phyloP scores from a whole-genome alignment of 2,797 vertebrate species.

The Phoebastria nigripes region DNA sequence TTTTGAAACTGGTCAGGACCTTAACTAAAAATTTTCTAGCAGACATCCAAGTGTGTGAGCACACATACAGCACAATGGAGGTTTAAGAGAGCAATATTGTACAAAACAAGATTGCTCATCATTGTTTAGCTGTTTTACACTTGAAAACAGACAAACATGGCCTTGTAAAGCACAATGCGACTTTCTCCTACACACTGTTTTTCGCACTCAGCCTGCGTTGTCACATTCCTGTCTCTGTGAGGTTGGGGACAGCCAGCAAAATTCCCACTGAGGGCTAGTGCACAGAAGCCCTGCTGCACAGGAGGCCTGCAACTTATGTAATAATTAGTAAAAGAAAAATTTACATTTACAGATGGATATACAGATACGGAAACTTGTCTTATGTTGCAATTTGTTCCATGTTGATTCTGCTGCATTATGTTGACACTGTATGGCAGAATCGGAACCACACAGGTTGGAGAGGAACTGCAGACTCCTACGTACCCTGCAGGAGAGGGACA shows the following conservation, averaged over 20 bases:
- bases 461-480: neutral
- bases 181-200: neutral
- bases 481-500: neutral
- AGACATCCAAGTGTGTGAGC: neutral
- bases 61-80: neutral
- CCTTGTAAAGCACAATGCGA: neutral
- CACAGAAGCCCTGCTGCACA: neutral
- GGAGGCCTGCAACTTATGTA: neutral
- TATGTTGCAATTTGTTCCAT: neutral
- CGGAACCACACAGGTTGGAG: rapidly evolving
- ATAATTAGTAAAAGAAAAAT: neutral
- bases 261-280: neutral
- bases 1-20: neutral
- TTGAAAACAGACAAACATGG: neutral
- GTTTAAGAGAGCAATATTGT: neutral
- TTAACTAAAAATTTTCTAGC: neutral
- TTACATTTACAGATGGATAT: neutral
- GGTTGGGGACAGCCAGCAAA: neutral
- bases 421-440: neutral
- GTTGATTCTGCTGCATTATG: neutral
- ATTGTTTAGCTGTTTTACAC: neutral
- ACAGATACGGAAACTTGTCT: neutral
- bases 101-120: neutral
- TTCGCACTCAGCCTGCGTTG: neutral
- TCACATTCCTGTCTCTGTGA: neutral